These are phyloP conservation scores for Leptodactylus fuscus DNA, from an alignment of 2,113 vertebrate genomes.

Conservation along the genomic window DNA sequence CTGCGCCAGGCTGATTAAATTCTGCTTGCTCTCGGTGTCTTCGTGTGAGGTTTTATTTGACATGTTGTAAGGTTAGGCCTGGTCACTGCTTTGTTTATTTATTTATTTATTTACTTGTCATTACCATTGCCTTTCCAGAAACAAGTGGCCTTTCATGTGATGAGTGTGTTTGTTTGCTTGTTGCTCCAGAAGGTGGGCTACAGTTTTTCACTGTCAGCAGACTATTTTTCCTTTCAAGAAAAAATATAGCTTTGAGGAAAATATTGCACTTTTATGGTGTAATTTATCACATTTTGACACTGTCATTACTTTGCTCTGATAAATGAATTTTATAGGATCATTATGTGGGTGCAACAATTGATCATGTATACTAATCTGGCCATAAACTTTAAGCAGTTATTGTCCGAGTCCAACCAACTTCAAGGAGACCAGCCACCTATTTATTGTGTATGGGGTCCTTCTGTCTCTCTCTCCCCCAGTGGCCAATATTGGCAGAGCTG, in stretches of 20 bases:
- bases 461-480: too few relatives aligned
- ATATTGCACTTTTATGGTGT: background rate
- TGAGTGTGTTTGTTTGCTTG: slow-evolving; percentile 57
- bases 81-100: slow-evolving; percentile 19
- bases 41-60: slow-evolving; percentile 53
- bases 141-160: slow-evolving; percentile 41
- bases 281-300: background rate
- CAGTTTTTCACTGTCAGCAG: slow-evolving; percentile 9
- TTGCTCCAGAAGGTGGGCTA: background rate
- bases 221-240: background rate
- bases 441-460: too few relatives aligned
- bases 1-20: slow-evolving; percentile 62
- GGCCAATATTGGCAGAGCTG: too few relatives aligned
- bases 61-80: slow-evolving; percentile 56
- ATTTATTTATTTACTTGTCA: background rate
- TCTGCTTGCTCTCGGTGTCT: slow-evolving; percentile 63
- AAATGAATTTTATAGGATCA: too few relatives aligned
- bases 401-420: too few relatives aligned
- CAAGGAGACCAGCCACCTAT: too few relatives aligned
- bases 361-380: too few relatives aligned
- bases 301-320: too few relatives aligned
- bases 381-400: too few relatives aligned
- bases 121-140: slow-evolving; percentile 53
- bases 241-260: background rate
- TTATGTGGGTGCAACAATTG: too few relatives aligned